Evolutionary conservation across 2,888 invertebrate species (phyloP), one percentile per base, ranked within the genome.

Genomic region (Drosophila limbata): DNA sequence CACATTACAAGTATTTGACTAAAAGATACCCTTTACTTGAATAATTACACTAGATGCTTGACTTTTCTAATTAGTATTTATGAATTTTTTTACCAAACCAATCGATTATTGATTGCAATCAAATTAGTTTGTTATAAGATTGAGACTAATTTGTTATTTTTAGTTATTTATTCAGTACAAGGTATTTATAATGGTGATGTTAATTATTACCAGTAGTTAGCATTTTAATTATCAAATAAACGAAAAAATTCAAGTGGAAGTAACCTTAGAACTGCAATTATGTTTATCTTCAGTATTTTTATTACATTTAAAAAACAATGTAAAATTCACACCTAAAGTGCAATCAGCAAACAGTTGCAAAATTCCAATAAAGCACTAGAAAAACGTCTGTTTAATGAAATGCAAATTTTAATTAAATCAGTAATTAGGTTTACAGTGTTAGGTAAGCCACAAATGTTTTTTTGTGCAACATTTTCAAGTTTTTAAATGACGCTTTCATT

Each of bases 351-450:
- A 60, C 50, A 17, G 9, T 62, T 55, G 53, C 64, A 47, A 66
- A 65, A 51, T 15, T 15, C 25, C 13, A 13, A 11, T 35, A 31
- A 39, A 45, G 19, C 31, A 35, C 8, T 28, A 67, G 35, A 40
- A 72, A 59, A 73, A 15, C 11, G 25, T 56, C 64, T 37, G 44
- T 56, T 65, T 55, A 81, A 81, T 81, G 52, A 66, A 64, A 73
- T 74, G 79, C 53, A 77, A 77, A 64, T 77, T 82, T 79, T 75
- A 85, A 88, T 88, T 85, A 73, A 85, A 88, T 79, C 68, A 60
- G 64, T 70, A 75, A 88, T 88, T 84, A 83, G 81, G 79, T 70
- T 57, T 59, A 65, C 64, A 55, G 42, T 57, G 66, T 67, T 65
- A 44, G 67, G 61, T 51, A 51, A 50, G 50, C 86, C 75, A 60